Conservation (phyloP, 2,797 vertebrate species). For the Sebastes trivittatus region DNA sequence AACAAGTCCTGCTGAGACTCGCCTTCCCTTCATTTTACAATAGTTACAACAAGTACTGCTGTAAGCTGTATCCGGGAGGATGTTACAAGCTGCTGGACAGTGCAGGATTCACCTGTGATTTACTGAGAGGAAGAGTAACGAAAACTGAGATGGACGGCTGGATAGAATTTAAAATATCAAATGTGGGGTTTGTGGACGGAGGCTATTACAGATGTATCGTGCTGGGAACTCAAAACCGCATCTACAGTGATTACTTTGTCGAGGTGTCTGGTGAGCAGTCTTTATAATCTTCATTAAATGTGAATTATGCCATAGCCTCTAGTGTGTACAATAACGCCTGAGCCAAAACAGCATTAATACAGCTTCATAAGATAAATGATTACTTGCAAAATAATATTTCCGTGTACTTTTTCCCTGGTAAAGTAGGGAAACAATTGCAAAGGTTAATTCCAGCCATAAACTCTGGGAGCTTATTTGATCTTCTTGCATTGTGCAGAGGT, state of each 20-base stretch:
- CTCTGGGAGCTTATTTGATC: background rate
- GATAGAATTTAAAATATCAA: slow-evolving; percentile 74
- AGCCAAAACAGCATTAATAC: background rate
- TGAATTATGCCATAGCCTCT: background rate
- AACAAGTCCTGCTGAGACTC: slow-evolving; percentile 65
- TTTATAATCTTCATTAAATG: slow-evolving; percentile 1
- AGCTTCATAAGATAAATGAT: background rate
- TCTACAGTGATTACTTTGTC: slow-evolving; percentile 65
- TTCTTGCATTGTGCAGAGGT: slow-evolving; percentile 41
- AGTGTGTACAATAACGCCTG: background rate
- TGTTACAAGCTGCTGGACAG: slow-evolving; percentile 70
- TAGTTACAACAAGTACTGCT: slow-evolving; percentile 66
- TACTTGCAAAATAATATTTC: background rate
- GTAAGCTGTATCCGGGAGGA: slow-evolving; percentile 54
- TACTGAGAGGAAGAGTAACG: slow-evolving; percentile 69
- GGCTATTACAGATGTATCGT: slow-evolving; percentile 79
- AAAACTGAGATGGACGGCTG: slow-evolving; percentile 42
- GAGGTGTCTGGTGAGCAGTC: slow-evolving; percentile 69
- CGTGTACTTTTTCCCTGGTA: background rate
- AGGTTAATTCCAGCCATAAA: background rate
- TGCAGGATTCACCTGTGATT: slow-evolving; percentile 42
- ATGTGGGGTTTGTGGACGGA: slow-evolving; percentile 56
- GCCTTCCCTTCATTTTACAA: slow-evolving; percentile 67
- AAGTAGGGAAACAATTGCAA: background rate
- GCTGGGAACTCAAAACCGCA: background rate